A percentile compares a stretch with the other conserved stretches of the same genome.
phyloP scores from a whole-genome alignment of 2,113 vertebrate species.

The Pardalotus punctatus region DNA sequence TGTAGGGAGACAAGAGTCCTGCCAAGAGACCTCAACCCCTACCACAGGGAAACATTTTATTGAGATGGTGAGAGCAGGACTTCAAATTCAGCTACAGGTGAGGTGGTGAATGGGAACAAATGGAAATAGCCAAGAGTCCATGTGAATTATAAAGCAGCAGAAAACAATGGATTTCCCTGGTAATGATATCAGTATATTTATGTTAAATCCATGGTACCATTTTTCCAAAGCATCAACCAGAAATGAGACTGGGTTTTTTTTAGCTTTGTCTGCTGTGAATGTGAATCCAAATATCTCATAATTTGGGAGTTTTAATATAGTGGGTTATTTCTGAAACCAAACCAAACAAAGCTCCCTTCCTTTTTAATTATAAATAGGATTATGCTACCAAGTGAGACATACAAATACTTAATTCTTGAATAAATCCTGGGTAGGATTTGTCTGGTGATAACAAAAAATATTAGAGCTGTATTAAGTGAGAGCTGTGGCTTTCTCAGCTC shows the following conservation, averaged over 20 bases:
- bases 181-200: background rate
- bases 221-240: background rate
- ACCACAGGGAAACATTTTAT: rapidly evolving
- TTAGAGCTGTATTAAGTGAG: rapidly evolving
- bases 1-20: background rate
- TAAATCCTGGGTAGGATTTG: background rate
- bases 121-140: background rate
- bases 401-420: background rate
- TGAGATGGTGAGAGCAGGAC: background rate
- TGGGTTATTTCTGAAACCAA: background rate
- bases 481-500: background rate
- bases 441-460: background rate
- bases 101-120: background rate
- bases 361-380: background rate
- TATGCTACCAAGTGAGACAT: background rate
- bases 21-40: background rate
- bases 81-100: background rate
- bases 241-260: background rate
- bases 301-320: background rate
- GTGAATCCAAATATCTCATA: background rate
- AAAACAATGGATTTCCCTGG: background rate
- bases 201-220: background rate
- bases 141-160: background rate
- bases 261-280: background rate
- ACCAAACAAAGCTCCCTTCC: background rate